phyloP scores from a whole-genome alignment of 1,140 invertebrate species.

The Aradophagus sp. region DNA sequence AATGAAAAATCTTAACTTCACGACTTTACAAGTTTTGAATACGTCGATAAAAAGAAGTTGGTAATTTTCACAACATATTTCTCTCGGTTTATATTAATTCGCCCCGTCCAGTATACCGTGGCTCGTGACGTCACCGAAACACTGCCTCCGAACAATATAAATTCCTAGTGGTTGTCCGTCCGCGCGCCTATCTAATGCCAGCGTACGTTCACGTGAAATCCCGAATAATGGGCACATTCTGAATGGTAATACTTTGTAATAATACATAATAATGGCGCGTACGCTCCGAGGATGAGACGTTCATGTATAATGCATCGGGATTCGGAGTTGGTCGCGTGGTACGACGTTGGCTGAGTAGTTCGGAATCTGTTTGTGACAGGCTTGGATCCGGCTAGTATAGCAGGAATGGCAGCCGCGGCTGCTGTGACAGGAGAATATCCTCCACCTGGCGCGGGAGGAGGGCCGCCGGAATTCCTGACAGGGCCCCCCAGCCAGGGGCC shows the following conservation, averaged over 20 bases:
- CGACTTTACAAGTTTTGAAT: no score
- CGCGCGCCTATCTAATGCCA: not conserved
- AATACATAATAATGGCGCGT: slow-evolving; percentile 12
- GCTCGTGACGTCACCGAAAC: no score
- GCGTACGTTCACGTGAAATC: not conserved
- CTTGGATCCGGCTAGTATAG: slow-evolving; percentile 80
- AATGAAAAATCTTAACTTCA: no score
- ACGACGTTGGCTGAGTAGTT: slow-evolving; percentile 69
- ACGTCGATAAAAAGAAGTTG: no score
- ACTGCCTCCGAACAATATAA: no score
- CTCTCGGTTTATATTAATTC: no score
- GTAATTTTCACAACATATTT: no score
- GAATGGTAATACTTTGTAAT: slow-evolving; percentile 13
- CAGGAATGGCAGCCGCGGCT: slow-evolving; percentile 80
- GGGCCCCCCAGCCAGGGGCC: slow-evolving; percentile 78
- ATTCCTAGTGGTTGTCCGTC: not conserved
- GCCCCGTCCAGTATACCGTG: no score
- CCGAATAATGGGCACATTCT: slow-evolving; percentile 23
- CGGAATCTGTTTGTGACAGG: slow-evolving; percentile 77
- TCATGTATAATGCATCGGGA: slow-evolving; percentile 54
- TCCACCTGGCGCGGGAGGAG: slow-evolving; percentile 78
- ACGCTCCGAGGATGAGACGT: slow-evolving; percentile 18
- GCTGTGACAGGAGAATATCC: slow-evolving; percentile 79
- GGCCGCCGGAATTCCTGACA: slow-evolving; percentile 77
- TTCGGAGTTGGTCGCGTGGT: slow-evolving; percentile 68